phyloP scores from a whole-genome alignment of 2,113 vertebrate genomes.

The Indri indri region DNA sequence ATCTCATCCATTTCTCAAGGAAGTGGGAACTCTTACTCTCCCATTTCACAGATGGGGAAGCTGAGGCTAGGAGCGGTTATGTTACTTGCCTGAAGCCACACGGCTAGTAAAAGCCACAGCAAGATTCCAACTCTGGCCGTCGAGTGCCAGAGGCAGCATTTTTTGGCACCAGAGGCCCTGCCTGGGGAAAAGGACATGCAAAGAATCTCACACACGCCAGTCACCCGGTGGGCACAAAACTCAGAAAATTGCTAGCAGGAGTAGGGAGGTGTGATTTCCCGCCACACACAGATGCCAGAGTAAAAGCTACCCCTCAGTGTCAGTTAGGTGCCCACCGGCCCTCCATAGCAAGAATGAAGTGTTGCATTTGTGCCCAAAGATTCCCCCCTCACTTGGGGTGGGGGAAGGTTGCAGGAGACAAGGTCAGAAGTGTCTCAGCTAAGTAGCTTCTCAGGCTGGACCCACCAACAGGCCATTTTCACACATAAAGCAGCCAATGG shows the following conservation, averaged over 20 bases:
- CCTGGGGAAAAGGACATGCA: neutral
- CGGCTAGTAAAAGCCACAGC: neutral
- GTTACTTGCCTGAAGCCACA: neutral
- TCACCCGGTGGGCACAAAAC: neutral
- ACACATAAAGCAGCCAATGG: neutral
- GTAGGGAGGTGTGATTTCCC: neutral
- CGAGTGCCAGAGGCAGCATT: neutral
- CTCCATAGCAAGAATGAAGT: neutral
- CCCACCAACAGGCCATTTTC: neutral
- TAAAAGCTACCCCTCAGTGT: neutral
- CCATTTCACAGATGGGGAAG: neutral
- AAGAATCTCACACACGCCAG: neutral
- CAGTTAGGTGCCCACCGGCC: neutral
- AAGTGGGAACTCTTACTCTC: neutral
- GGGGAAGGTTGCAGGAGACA: neutral
- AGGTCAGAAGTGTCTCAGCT: neutral
- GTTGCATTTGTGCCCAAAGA: neutral
- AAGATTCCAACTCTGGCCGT: neutral
- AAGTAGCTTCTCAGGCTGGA: neutral
- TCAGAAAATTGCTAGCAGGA: neutral
- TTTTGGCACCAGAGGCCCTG: neutral
- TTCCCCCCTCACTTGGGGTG: neutral
- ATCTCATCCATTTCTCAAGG: neutral
- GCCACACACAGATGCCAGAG: fast-evolving
- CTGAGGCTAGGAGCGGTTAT: neutral